phyloP scores from a whole-genome alignment of 2,113 vertebrate species.

The Microtus pennsylvanicus region DNA sequence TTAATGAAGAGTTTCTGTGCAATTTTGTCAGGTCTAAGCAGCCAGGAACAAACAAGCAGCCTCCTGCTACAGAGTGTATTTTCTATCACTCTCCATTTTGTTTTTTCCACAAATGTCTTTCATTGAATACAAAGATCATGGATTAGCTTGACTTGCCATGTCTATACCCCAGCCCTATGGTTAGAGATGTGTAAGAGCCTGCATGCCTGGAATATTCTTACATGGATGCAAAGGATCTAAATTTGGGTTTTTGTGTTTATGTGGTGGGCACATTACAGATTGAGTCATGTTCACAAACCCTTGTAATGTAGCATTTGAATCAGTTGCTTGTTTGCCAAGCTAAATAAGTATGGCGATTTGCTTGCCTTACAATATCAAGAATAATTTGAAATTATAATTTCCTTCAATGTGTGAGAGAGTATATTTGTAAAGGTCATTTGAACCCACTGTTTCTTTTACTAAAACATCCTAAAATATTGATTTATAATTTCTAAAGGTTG shows the following conservation, averaged over 20 bases:
- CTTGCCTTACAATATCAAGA: not conserved
- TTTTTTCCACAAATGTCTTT: not conserved
- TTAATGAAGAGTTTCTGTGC: too few relatives aligned
- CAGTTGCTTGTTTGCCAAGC: not conserved
- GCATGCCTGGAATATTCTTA: not conserved
- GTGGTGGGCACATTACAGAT: not conserved
- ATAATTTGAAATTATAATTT: slow-evolving; percentile 17
- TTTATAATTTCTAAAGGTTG: not conserved
- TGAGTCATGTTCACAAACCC: not conserved
- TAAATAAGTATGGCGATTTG: not conserved
- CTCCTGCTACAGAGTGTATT: too few relatives aligned
- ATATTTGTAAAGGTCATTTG: slow-evolving; percentile 5
- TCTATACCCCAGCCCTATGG: not conserved
- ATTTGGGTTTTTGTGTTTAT: not conserved
- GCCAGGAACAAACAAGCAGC: too few relatives aligned
- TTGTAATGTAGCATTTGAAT: not conserved
- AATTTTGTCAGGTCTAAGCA: too few relatives aligned
- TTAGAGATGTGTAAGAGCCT: not conserved
- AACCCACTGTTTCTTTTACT: not conserved
- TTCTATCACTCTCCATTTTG: not conserved
- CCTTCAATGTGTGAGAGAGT: not conserved
- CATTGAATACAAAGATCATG: not conserved
- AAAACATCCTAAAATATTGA: slow-evolving; percentile 39
- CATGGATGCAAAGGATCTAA: not conserved
- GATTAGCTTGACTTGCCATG: too few relatives aligned